phyloP scores from a whole-genome alignment of 2,113 vertebrate species.

The Camelus bactrianus region DNA sequence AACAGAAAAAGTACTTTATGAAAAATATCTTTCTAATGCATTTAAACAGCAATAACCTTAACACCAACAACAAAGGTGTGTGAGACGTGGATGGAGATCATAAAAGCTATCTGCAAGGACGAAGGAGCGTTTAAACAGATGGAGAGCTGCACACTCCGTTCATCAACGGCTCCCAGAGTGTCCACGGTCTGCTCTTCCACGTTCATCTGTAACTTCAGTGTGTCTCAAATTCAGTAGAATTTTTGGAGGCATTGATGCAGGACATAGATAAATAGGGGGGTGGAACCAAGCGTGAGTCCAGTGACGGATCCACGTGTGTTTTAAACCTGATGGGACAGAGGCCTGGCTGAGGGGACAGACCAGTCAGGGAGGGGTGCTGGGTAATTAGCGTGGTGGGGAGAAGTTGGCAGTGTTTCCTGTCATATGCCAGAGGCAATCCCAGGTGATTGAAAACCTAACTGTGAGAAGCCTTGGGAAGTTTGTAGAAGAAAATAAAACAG shows the following conservation, averaged over 20 bases:
- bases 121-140: background rate
- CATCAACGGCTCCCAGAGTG: background rate
- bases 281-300: background rate
- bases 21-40: background rate
- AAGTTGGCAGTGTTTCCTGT: background rate
- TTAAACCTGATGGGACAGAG: background rate
- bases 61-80: background rate
- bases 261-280: background rate
- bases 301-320: background rate
- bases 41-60: constrained; percentile 44
- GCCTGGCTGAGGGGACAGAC: background rate
- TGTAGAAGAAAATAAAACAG: background rate
- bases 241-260: background rate
- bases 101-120: background rate
- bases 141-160: background rate
- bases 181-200: background rate
- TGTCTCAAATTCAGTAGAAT: background rate
- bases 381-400: background rate
- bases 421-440: background rate
- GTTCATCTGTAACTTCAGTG: background rate
- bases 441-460: background rate
- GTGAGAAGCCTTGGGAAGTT: background rate
- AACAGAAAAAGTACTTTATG: constrained; percentile 37
- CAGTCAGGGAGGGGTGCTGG: background rate
- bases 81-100: background rate